Conservation (phyloP, 2,797 vertebrate species). For the Neoniphon sammara region DNA sequence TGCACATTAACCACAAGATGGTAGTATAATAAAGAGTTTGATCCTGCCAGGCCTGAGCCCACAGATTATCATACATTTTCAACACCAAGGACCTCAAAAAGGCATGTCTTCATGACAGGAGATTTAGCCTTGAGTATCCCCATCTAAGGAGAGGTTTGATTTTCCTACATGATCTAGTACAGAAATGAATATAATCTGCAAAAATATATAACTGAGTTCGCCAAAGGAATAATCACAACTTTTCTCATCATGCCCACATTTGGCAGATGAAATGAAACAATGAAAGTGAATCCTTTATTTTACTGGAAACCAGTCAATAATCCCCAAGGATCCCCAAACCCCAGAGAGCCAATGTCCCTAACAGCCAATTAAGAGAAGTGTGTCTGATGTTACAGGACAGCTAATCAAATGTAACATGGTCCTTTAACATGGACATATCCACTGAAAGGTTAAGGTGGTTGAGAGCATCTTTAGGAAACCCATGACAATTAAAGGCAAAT, state of each 20-base stretch:
- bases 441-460: not conserved
- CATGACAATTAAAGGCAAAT: slow-evolving; percentile 28
- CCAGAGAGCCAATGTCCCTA: slow-evolving; percentile 1
- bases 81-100: not conserved
- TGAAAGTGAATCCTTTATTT: not conserved
- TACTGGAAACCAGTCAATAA: not conserved
- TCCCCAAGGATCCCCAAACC: not conserved
- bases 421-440: not conserved
- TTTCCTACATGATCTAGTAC: not conserved
- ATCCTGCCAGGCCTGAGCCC: not conserved
- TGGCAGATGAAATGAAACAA: not conserved
- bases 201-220: not conserved
- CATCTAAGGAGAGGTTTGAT: not conserved
- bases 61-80: not conserved
- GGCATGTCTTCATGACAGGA: not conserved
- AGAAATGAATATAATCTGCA: not conserved
- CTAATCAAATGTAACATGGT: slow-evolving; percentile 12
- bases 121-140: not conserved
- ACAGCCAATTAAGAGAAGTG: slow-evolving; percentile 1
- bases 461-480: not conserved
- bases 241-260: not conserved
- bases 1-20: slow-evolving; percentile 43
- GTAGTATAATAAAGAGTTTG: slow-evolving; percentile 28
- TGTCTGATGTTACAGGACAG: not conserved
- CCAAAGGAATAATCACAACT: not conserved